Percentiles rank a stretch among this genome's conserved stretches.
Conservation (phyloP, 2,113 vertebrate genomes). For the Phasianus colchicus region DNA sequence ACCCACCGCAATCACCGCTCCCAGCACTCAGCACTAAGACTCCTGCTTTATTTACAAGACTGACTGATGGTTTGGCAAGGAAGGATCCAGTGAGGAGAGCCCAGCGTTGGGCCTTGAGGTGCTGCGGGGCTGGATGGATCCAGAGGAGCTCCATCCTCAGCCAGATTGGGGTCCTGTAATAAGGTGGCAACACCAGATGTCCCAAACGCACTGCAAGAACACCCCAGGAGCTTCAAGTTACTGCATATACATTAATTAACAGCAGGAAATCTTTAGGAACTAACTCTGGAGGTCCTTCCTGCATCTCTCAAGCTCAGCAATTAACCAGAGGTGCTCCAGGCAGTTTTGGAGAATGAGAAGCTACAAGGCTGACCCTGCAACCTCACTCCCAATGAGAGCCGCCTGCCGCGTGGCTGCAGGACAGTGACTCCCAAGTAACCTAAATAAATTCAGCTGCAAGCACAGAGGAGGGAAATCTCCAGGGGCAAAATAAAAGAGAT, state of each 20-base stretch:
- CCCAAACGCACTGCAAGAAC: rapidly evolving
- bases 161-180: background rate
- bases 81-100: too few relatives aligned
- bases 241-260: background rate
- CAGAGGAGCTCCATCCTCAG: too few relatives aligned
- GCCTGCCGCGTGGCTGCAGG: background rate
- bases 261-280: background rate
- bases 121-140: too few relatives aligned
- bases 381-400: background rate
- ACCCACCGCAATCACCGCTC: too few relatives aligned
- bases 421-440: background rate
- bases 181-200: background rate
- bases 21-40: too few relatives aligned
- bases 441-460: background rate
- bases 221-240: background rate
- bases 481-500: background rate
- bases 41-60: too few relatives aligned
- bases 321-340: background rate
- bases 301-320: background rate
- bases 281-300: background rate
- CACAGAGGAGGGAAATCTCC: background rate
- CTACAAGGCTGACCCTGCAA: background rate
- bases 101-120: too few relatives aligned
- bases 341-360: background rate
- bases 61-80: too few relatives aligned